A percentile compares a stretch with the other conserved stretches of the same genome.
These are phyloP conservation scores for Masticophis lateralis DNA, from an alignment of 2,797 vertebrate genomes.

Conservation along the genomic window DNA sequence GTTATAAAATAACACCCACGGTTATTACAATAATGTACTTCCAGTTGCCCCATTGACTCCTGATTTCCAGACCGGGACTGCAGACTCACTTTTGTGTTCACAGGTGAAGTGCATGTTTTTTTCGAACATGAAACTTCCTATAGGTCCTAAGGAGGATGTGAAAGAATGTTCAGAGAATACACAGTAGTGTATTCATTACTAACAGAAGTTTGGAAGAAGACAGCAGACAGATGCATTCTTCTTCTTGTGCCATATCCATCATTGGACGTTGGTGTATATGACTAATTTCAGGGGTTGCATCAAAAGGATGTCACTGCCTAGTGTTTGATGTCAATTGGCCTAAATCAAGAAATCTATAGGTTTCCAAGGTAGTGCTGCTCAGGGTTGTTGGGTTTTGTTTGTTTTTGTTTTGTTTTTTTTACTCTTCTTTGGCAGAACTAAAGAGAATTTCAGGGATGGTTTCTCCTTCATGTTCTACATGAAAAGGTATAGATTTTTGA, in stretches of 20 bases:
- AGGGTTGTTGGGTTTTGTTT: not conserved
- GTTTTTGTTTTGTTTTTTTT: not conserved
- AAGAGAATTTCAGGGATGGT: not conserved
- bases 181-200: not conserved
- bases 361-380: not conserved
- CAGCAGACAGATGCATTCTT: not conserved
- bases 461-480: not conserved
- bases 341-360: not conserved
- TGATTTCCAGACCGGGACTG: not conserved
- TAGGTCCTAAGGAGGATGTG: not conserved
- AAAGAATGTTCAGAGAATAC: not conserved
- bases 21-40: not conserved
- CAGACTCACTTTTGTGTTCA: not conserved
- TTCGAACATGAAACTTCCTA: not conserved
- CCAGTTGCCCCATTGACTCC: not conserved
- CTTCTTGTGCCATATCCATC: no score
- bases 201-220: not conserved
- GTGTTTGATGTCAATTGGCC: not conserved
- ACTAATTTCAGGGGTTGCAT: not conserved
- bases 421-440: not conserved
- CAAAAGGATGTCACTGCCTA: not conserved
- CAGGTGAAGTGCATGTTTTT: not conserved
- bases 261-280: not conserved
- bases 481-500: not conserved
- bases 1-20: not conserved